Conservation (phyloP, 2,113 vertebrate genomes). For the Chrysemys picta region DNA sequence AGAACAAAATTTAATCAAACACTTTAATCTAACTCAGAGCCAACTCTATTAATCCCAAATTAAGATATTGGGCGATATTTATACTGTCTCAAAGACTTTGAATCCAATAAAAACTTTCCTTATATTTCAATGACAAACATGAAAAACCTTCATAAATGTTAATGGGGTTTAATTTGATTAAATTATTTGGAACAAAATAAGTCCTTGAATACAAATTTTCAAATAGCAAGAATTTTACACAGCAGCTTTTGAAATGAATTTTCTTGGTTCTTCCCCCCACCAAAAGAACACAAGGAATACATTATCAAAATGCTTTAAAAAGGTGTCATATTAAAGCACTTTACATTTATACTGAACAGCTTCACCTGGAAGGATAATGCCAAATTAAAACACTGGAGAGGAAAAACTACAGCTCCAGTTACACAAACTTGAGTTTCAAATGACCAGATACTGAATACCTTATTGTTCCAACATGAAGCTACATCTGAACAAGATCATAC, state of each 20-base stretch:
- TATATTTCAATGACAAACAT: constrained; percentile 31
- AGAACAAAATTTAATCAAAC: constrained; percentile 45
- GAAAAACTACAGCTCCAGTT: constrained; percentile 14
- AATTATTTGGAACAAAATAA: constrained; percentile 39
- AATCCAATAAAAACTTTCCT: constrained; percentile 26
- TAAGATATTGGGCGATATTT: constrained; percentile 9
- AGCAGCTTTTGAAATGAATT: constrained; percentile 76
- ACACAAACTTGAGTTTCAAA: constrained; percentile 15
- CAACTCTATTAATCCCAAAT: not conserved
- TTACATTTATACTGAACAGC: constrained; percentile 75
- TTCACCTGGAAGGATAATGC: constrained; percentile 56
- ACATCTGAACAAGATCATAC: constrained; percentile 22
- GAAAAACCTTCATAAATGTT: constrained; percentile 45
- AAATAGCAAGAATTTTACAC: constrained; percentile 79
- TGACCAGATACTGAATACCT: constrained; percentile 7
- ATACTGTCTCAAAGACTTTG: constrained; percentile 52
- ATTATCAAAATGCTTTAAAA: constrained; percentile 79
- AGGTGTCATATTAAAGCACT: constrained; percentile 78
- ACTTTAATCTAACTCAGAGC: constrained; percentile 4
- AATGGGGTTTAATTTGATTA: constrained; percentile 48
- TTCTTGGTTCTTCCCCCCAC: constrained; percentile 12
- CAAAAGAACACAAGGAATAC: constrained; percentile 81
- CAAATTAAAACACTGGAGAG: not conserved
- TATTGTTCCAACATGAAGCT: constrained; percentile 32
- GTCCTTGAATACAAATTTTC: constrained; percentile 61